Evolutionary conservation across 30 jellyfish, hydroid and myxozoan species (phyloP).

Genomic region (Aurelia sp.): DNA sequence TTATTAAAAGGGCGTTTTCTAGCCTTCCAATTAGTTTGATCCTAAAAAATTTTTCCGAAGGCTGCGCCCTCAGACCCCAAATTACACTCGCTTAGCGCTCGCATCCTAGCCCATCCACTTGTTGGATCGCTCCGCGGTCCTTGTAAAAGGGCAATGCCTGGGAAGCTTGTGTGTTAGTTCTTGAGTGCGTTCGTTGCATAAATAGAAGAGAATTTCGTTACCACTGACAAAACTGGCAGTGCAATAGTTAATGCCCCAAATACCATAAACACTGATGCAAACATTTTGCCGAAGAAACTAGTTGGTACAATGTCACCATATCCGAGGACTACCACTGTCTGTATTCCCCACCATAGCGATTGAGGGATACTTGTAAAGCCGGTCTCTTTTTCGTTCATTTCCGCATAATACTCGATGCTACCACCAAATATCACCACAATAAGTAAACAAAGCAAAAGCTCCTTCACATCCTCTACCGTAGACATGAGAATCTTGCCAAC

Average conservation of each 20-base stretch:
- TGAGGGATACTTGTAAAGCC: slow-evolving; percentile 89
- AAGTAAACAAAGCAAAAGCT: slow-evolving; percentile 78
- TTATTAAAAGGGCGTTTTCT: too few species aligned
- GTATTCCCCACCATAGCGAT: slow-evolving; percentile 98
- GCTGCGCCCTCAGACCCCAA: too few species aligned
- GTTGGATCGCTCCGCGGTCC: too few species aligned
- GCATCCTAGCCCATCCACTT: too few species aligned
- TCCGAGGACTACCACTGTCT: slow-evolving; percentile 93
- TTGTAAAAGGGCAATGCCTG: too few species aligned
- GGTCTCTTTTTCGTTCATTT: slow-evolving; percentile 39
- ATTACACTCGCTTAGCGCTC: too few species aligned
- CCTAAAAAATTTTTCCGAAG: too few species aligned
- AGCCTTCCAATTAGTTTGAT: too few species aligned
- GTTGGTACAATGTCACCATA: slow-evolving; percentile 96
- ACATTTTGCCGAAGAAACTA: slow-evolving; percentile 79
- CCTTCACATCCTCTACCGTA: slow-evolving; percentile 85
- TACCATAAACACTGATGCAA: slow-evolving; percentile 91
- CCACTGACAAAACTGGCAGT: slow-evolving; percentile 96
- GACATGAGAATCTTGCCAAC: slow-evolving; percentile 84
- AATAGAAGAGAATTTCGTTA: slow-evolving; percentile 79
- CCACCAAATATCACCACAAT: slow-evolving; percentile 91
- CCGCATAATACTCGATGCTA: slow-evolving; percentile 78
- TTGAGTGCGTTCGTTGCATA: slow-evolving; percentile 51
- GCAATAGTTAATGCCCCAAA: slow-evolving; percentile 98
- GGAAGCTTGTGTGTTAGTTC: background rate